Conservation (phyloP, 1,140 invertebrate species). For the Lepidurus arcticus region DNA sequence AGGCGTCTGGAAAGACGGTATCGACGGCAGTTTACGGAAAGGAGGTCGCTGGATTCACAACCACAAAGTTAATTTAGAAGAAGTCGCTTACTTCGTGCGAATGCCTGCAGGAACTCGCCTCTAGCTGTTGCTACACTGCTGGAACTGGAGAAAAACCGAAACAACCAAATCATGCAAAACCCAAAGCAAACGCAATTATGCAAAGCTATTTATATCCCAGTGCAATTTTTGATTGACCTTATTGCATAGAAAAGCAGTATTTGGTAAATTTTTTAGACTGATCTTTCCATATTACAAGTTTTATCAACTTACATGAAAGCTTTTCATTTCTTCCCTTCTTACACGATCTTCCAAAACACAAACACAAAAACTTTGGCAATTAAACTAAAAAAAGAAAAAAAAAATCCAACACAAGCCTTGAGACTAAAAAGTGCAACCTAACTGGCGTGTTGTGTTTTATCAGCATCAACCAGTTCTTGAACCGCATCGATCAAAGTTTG, state of each 20-base stretch:
- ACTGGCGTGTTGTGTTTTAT: constrained; percentile 21
- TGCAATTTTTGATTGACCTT: not conserved
- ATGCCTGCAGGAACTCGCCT: constrained; percentile 78
- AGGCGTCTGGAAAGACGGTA: constrained; percentile 83
- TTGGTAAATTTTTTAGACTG: not conserved
- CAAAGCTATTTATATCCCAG: not conserved
- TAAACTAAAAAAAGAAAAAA: not conserved
- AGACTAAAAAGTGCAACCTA: not conserved
- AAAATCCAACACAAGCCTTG: not conserved
- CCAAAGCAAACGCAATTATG: not conserved
- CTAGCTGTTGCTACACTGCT: not conserved
- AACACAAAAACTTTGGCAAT: constrained; percentile 4
- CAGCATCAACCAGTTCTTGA: constrained; percentile 31
- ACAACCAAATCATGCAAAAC: not conserved
- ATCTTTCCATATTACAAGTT: not conserved
- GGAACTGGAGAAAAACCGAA: not conserved
- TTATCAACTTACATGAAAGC: constrained; percentile 22
- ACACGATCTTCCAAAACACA: not conserved
- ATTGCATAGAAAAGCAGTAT: not conserved
- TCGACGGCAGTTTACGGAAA: constrained; percentile 73
- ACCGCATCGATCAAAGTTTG: constrained; percentile 34
- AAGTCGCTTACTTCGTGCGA: constrained; percentile 76
- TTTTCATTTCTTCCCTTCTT: constrained; percentile 11
- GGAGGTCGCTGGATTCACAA: constrained; percentile 84
- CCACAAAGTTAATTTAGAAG: constrained; percentile 68